Evolutionary conservation across 53 echinoderm and acorn worm genomes (phyloP).

Genomic region (Patiria pectinifera): DNA sequence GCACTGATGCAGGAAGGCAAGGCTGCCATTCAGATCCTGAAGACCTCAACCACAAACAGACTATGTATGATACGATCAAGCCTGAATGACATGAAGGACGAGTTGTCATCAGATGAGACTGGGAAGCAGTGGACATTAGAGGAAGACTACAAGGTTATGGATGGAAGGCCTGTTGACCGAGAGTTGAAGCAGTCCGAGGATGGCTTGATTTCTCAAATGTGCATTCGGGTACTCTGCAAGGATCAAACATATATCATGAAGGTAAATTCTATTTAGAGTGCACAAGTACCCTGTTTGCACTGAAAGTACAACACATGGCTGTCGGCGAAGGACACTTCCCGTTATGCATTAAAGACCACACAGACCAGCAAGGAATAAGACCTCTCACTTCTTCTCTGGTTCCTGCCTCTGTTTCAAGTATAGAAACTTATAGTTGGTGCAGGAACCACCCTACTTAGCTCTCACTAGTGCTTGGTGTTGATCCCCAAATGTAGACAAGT

Average conservation of each 20-base stretch:
- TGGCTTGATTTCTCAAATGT: constrained; percentile 54
- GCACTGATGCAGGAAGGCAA: constrained; percentile 37
- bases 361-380: too few species aligned
- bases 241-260: constrained; percentile 66
- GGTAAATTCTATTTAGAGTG: constrained; percentile 26
- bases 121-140: constrained; percentile 60
- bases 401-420: too few species aligned
- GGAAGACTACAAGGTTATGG: constrained; percentile 56
- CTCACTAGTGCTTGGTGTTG: too few species aligned
- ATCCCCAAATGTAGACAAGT: too few species aligned
- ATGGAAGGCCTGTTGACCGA: constrained; percentile 47
- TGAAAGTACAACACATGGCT: too few species aligned
- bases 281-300: neutral
- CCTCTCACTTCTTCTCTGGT: neutral
- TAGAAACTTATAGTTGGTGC: too few species aligned
- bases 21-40: constrained; percentile 24
- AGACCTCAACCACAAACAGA: constrained; percentile 34
- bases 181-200: constrained; percentile 53
- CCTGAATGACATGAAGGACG: constrained; percentile 13
- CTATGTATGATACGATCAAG: constrained; percentile 23
- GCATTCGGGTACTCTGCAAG: constrained; percentile 42
- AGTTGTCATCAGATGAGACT: constrained; percentile 1
- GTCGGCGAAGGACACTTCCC: neutral
- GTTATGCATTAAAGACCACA: too few species aligned
- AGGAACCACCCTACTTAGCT: too few species aligned